A percentile compares a stretch with the other conserved stretches of the same genome.
Evolutionary conservation across 2,888 invertebrate species (phyloP).

Genomic region (Yponomeuta cagnagella): DNA sequence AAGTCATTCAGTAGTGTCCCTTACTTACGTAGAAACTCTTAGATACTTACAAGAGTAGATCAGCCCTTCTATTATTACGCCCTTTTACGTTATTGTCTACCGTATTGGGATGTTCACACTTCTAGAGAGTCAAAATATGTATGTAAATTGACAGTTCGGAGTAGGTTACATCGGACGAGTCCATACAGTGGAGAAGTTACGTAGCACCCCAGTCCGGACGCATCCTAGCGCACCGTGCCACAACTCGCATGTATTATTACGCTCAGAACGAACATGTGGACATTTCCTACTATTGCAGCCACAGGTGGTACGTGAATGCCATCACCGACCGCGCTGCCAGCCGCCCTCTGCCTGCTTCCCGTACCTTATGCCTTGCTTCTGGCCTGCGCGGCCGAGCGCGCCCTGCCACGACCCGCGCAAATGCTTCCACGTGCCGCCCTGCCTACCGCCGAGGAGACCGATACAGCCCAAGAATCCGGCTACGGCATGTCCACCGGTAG

Average conservation of each 20-base stretch:
- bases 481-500: slow-evolving; percentile 38
- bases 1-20: slow-evolving; percentile 15
- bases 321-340: slow-evolving; percentile 50
- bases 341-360: slow-evolving; percentile 58
- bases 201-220: no score
- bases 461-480: slow-evolving; percentile 24
- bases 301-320: slow-evolving; percentile 45
- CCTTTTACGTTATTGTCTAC: no score
- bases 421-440: slow-evolving; percentile 66
- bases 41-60: background rate
- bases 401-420: slow-evolving; percentile 48
- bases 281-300: slow-evolving; percentile 35
- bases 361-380: slow-evolving; percentile 62
- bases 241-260: no score
- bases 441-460: slow-evolving; percentile 37
- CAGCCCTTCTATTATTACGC: no score
- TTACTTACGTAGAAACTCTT: background rate
- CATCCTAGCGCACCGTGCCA: no score
- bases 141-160: no score
- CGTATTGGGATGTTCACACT: no score
- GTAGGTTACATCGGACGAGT: no score
- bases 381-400: slow-evolving; percentile 53
- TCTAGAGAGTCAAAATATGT: no score
- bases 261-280: no score
- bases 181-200: no score